Percentiles rank a stretch among this genome's conserved stretches.
These are phyloP conservation scores for Aeoliscus strigatus DNA, from an alignment of 2,797 vertebrate genomes.

Conservation along the genomic window DNA sequence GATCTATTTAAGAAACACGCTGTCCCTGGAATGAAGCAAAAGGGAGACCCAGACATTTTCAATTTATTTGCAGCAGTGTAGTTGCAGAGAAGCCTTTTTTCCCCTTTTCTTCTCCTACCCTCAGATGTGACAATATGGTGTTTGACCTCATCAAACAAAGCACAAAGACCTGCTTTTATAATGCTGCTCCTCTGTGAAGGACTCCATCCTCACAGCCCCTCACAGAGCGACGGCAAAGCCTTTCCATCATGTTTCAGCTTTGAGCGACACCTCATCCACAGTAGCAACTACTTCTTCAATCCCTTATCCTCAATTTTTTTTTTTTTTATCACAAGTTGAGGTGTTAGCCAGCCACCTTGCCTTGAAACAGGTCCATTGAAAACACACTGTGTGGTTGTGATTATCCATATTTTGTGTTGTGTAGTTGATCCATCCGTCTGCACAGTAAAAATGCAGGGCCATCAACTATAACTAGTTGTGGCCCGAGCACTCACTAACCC, in stretches of 20 bases:
- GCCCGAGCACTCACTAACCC: conserved; percentile 36
- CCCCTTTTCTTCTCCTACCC: conserved; percentile 13
- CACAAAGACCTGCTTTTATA: conserved; percentile 77
- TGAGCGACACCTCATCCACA: conserved; percentile 37
- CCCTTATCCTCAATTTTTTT: conserved; percentile 44
- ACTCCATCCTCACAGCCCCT: conserved; percentile 48
- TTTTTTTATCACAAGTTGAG: conserved; percentile 43
- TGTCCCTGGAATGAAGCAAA: conserved; percentile 18
- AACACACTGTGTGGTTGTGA: conserved; percentile 55
- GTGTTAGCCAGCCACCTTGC: conserved; percentile 61
- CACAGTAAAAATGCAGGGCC: conserved; percentile 42
- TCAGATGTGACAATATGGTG: conserved; percentile 39
- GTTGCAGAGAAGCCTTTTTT: conserved; percentile 38
- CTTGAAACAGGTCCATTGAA: conserved; percentile 60
- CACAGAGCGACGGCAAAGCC: conserved; percentile 35
- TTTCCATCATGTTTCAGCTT: conserved; percentile 38
- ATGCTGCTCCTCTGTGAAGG: conserved; percentile 75
- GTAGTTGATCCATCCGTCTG: conserved; percentile 25
- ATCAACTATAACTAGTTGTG: conserved; percentile 29
- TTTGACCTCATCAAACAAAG: conserved; percentile 64
- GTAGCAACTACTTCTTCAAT: conserved; percentile 46
- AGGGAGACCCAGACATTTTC: too few relatives aligned
- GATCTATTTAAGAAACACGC: conserved; percentile 34
- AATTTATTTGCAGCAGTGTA: conserved; percentile 25
- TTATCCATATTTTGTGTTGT: conserved; percentile 29